Base-by-base conservation (phyloP, 2,113 vertebrate species). In the Tachysurus fulvidraco region DNA sequence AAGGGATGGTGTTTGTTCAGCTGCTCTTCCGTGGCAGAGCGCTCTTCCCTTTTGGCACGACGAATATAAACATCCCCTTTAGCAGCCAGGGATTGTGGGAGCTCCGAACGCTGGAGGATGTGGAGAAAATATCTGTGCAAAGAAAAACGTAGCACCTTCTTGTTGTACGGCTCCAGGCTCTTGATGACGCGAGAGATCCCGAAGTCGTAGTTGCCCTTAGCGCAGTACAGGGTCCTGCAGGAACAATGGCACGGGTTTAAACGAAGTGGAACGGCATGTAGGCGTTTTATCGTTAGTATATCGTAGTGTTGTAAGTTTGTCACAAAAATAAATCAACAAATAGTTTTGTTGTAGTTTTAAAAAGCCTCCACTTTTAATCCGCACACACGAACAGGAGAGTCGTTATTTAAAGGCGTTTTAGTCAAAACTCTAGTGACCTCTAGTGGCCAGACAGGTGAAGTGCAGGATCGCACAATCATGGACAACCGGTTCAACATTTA, bases 141-240 rank as follows among this genome's bases (percentile, higher is more conserved):
- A 12, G n/a, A 73, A 74, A 74, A 21, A 50, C 21, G 12, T 21
- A 5, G 65, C 64, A 96, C 96, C 95, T 99, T 99, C 90, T 99
- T 98, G 87, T 96, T 97, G 85, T 98, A 99, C 0, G 98, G 98
- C 92, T 99, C 97, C 92, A 99, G 93, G 91, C 98, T 99, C 92
- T 98, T 99, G 91, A 99, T 98, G 86, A 99, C 96, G 16, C 97
- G 96, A 52, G 98, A 97, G 92, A 99, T 98, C 54, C 98, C 98
- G 0, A 99, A 99, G 83, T 99, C 97, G 44, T 98, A 99, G 93
- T 99, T 99, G 62, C 97, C 97, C 55, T 99, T 99, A 73, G 97
- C 97, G 65, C 98, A 99, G 88, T 99, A 99, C 19, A 99, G 94
- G 0, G 98, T 99, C 82, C 96, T 96, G 92, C 36, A 86, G 85